Evolutionary conservation across 64 coral and sea anemone genomes (phyloP).

Genomic region (Pocillopora damicornis): DNA sequence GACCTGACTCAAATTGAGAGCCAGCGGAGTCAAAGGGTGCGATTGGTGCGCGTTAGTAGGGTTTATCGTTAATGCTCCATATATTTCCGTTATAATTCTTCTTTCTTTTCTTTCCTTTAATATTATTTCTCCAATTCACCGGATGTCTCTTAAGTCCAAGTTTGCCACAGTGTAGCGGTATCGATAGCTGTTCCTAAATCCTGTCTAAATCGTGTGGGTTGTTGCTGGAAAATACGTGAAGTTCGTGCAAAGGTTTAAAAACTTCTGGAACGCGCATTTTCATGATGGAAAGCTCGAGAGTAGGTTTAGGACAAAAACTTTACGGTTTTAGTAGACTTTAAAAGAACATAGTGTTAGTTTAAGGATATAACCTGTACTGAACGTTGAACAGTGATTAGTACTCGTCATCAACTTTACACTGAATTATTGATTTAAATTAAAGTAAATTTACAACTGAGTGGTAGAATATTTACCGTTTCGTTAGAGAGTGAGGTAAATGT

Average conservation of each 20-base stretch:
- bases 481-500: too few species aligned
- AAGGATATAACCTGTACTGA: too few species aligned
- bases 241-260: not conserved
- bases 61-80: not conserved
- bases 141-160: not conserved
- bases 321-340: too few species aligned
- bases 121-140: not conserved
- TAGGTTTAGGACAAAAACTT: too few species aligned
- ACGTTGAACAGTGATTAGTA: too few species aligned
- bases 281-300: not conserved
- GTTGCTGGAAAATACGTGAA: constrained; percentile 6
- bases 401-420: too few species aligned
- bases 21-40: not conserved
- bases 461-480: too few species aligned
- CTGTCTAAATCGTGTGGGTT: not conserved
- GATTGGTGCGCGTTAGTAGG: not conserved
- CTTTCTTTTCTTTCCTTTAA: not conserved
- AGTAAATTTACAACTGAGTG: too few species aligned
- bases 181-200: not conserved
- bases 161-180: not conserved
- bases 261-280: not conserved
- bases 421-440: too few species aligned
- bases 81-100: not conserved
- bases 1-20: not conserved
- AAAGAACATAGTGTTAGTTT: too few species aligned